Conservation (phyloP, 2,888 invertebrate species). For the Uropetala carovei region DNA sequence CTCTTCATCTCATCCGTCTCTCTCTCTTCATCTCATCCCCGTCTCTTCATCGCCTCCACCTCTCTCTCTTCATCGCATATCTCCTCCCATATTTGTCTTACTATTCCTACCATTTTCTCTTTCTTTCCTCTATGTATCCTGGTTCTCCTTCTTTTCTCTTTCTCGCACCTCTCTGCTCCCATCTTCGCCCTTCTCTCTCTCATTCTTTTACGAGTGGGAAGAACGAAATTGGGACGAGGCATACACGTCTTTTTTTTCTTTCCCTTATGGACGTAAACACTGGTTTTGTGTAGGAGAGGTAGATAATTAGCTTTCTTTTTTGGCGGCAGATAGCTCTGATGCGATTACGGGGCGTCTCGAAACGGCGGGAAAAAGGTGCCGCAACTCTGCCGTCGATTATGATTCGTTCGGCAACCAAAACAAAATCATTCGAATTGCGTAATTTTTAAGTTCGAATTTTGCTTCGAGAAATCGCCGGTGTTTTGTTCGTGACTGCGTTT, state of each 20-base stretch:
- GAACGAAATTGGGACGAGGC: no score
- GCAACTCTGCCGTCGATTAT: neutral
- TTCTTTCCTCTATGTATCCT: neutral
- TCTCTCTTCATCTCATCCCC: no score
- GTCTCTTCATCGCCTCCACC: no score
- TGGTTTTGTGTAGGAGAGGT: neutral
- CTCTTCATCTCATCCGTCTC: no score
- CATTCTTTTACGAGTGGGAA: neutral
- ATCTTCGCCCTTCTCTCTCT: neutral
- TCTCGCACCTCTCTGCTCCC: neutral
- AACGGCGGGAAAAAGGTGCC: neutral
- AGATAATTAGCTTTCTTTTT: neutral
- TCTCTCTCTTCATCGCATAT: no score
- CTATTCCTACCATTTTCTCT: no score
- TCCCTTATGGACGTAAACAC: neutral
- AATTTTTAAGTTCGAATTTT: neutral
- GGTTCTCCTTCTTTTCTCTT: neutral
- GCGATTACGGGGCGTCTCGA: neutral
- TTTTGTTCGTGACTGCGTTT: neutral
- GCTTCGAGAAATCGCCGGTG: neutral
- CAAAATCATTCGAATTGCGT: neutral
- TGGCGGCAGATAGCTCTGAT: neutral
- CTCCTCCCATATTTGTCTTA: no score
- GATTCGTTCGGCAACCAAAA: neutral
- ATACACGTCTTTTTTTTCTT: neutral